Evolutionary conservation across 2,797 vertebrate genomes (phyloP).

Genomic region (Saxicola maurus): DNA sequence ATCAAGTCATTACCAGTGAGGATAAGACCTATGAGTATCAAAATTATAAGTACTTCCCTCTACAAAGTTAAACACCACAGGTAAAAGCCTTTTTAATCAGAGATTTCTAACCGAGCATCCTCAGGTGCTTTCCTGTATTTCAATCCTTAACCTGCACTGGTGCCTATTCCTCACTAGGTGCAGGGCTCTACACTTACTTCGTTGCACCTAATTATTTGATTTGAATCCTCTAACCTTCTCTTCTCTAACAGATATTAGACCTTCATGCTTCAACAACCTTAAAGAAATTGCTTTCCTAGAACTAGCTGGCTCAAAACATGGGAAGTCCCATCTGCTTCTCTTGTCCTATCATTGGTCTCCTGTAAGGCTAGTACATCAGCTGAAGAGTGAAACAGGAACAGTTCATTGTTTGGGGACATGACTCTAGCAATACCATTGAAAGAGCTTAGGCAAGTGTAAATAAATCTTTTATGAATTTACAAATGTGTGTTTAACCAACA

Average conservation of each 20-base stretch:
- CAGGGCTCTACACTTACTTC: neutral
- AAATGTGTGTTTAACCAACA: neutral
- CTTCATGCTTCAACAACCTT: neutral
- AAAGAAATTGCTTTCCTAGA: neutral
- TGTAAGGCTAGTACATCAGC: neutral
- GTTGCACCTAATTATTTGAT: neutral
- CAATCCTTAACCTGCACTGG: neutral
- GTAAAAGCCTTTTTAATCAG: neutral
- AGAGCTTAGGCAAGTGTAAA: neutral
- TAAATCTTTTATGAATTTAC: neutral
- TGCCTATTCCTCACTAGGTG: neutral
- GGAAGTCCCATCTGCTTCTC: neutral
- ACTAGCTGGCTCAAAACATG: neutral
- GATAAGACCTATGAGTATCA: neutral
- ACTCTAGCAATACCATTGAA: neutral
- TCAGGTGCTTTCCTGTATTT: neutral
- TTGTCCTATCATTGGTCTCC: neutral
- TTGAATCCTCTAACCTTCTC: neutral
- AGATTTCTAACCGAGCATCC: neutral
- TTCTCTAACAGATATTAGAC: neutral
- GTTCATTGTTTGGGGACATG: neutral
- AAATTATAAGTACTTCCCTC: neutral
- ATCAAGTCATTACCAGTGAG: rapidly evolving
- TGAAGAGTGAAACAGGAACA: neutral
- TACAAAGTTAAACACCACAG: neutral